These are phyloP conservation scores for Cephus cinctus DNA, from an alignment of 1,140 invertebrate species.

Conservation along the genomic window DNA sequence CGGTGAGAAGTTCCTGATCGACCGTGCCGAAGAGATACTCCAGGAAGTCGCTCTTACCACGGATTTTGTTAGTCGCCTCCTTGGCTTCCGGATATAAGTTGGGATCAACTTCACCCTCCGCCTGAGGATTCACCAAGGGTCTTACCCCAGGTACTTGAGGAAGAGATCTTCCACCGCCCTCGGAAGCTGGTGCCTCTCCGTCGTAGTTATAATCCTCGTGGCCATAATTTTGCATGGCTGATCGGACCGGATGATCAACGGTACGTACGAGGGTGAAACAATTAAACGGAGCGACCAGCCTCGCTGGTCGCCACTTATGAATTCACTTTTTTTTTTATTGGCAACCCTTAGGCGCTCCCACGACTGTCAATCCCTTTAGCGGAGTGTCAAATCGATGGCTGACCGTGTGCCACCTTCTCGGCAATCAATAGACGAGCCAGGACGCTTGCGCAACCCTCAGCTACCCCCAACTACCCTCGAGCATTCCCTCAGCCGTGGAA, in stretches of 20 bases:
- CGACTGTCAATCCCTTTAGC: constrained; percentile 29
- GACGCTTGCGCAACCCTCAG: constrained; percentile 40
- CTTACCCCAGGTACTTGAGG: constrained; percentile 49
- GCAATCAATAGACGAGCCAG: constrained; percentile 45
- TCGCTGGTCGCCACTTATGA: not conserved
- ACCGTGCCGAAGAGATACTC: constrained; percentile 81
- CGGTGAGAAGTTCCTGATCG: constrained; percentile 86
- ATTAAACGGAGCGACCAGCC: constrained; percentile 3
- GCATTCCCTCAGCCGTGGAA: not conserved
- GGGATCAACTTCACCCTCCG: constrained; percentile 74
- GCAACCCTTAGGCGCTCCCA: constrained; percentile 9
- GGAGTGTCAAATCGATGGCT: constrained; percentile 45
- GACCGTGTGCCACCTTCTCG: constrained; percentile 33
- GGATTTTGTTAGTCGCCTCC: constrained; percentile 85
- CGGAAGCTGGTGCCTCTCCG: constrained; percentile 1
- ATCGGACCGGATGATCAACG: no score
- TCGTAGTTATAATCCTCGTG: constrained; percentile 42
- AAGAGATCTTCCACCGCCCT: constrained; percentile 16
- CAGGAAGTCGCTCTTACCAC: constrained; percentile 78
- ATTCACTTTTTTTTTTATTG: not conserved
- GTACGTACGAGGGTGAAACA: no score
- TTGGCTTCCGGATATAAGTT: constrained; percentile 75
- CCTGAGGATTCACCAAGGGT: constrained; percentile 72
- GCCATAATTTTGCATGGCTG: constrained; percentile 45
- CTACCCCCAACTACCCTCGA: constrained; percentile 11